Evolutionary conservation across 2,888 invertebrate genomes (phyloP).

Genomic region (Anaspis maculata): DNA sequence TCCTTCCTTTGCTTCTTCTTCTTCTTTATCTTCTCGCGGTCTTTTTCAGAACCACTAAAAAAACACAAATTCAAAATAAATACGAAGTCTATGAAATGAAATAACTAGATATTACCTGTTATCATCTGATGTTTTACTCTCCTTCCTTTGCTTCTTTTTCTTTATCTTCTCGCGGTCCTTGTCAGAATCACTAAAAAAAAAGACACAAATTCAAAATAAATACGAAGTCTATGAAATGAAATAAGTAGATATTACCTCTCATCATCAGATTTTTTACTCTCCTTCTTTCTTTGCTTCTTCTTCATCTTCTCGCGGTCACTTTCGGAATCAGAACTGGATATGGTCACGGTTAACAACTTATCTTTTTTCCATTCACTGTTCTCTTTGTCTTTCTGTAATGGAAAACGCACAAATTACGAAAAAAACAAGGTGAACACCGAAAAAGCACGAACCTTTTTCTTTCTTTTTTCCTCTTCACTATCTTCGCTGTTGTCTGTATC

Average conservation of each 20-base stretch:
- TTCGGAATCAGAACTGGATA: conserved; percentile 13
- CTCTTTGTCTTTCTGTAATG: conserved; percentile 10
- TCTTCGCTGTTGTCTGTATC: background rate
- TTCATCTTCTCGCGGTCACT: background rate
- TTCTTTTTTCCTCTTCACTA: background rate
- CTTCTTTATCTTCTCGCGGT: no score
- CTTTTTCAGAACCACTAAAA: no score
- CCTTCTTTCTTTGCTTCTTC: conserved; percentile 4
- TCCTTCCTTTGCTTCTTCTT: no score
- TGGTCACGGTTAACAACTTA: conserved; percentile 22
- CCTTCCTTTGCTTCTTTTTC: no score
- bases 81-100: no score
- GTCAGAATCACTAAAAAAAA: conserved; percentile 3
- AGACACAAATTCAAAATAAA: conserved; percentile 1
- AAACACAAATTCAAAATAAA: no score
- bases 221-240: background rate
- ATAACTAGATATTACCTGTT: no score
- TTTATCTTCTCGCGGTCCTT: no score
- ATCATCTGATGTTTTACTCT: no score
- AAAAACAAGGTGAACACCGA: background rate
- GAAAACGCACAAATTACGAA: no score
- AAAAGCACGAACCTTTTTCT: conserved; percentile 2
- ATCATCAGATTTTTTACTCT: background rate
- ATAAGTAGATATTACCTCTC: background rate
- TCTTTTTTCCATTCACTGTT: conserved; percentile 24